phyloP scores from a whole-genome alignment of 2,113 vertebrate genomes.

The Phainopepla nitens region DNA sequence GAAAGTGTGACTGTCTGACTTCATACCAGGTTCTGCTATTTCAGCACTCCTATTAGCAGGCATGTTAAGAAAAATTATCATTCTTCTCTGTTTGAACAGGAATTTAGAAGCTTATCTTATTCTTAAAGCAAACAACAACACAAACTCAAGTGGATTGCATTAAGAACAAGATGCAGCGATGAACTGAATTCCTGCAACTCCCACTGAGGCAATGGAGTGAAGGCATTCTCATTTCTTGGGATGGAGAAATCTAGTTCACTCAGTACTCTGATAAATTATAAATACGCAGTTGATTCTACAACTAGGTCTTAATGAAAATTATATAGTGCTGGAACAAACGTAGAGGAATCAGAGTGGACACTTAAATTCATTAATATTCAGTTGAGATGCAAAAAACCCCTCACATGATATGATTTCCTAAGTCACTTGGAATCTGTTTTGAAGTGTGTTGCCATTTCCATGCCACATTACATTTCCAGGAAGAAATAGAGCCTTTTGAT shows the following conservation, averaged over 20 bases:
- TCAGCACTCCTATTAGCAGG: not conserved
- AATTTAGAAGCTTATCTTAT: not conserved
- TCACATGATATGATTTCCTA: not conserved
- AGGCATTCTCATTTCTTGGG: not conserved
- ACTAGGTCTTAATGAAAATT: not conserved
- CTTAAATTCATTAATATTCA: not conserved
- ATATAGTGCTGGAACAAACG: not conserved
- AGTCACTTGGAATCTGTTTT: not conserved
- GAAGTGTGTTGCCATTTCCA: not conserved
- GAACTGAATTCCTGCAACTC: conserved; percentile 9
- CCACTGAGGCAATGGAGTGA: not conserved
- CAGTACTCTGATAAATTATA: conserved; percentile 42
- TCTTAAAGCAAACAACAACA: not conserved
- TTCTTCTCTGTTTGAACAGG: not conserved
- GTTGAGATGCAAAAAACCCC: not conserved
- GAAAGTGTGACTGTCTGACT: conserved; percentile 40
- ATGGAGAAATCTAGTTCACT: conserved; percentile 38
- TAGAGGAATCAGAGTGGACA: not conserved
- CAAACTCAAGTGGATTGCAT: not conserved
- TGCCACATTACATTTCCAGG: not conserved
- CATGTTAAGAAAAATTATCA: conserved; percentile 1
- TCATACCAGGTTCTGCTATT: not conserved
- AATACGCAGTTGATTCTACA: conserved; percentile 11
- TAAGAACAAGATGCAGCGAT: not conserved
- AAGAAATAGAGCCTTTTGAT: not conserved